Conservation (phyloP, 2,113 vertebrate genomes). For the Salvelinus namaycush region DNA sequence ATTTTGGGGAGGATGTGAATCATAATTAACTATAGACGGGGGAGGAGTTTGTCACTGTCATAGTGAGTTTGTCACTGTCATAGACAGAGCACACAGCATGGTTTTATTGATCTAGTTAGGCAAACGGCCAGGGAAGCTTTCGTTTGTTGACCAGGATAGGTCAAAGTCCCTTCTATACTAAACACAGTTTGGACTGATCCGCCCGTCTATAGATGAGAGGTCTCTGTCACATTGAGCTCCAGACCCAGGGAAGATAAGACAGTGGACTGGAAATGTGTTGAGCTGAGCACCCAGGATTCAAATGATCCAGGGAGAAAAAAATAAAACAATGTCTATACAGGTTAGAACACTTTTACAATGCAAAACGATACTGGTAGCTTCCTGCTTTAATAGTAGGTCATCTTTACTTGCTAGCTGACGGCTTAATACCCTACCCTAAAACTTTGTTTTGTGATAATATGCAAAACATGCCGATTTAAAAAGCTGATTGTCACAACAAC, state of each 20-base stretch:
- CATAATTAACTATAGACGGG: slow-evolving; percentile 12
- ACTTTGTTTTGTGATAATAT: neutral
- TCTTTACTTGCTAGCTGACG: no score
- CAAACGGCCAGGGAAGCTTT: neutral
- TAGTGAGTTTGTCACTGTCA: slow-evolving; percentile 28
- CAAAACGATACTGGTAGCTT: no score
- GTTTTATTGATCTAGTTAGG: neutral
- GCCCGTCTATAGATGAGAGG: slow-evolving; percentile 10
- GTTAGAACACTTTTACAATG: no score
- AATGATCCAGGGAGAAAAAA: neutral
- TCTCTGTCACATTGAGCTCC: neutral
- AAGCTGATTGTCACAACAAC: neutral
- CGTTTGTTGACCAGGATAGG: neutral
- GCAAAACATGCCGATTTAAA: neutral
- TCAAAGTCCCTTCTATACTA: neutral
- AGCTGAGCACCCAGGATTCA: slow-evolving; percentile 1
- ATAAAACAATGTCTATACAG: no score
- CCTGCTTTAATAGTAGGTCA: no score
- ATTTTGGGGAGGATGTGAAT: slow-evolving; percentile 33
- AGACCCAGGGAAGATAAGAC: slow-evolving; percentile 6
- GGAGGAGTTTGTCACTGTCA: slow-evolving; percentile 31
- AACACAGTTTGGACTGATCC: slow-evolving; percentile 17
- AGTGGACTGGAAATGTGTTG: slow-evolving; percentile 1
- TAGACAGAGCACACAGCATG: slow-evolving; percentile 1
- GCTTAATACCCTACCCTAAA: no score